These are phyloP conservation scores for Unio delphinus DNA, from an alignment of 2,888 invertebrate genomes.

Conservation along the genomic window DNA sequence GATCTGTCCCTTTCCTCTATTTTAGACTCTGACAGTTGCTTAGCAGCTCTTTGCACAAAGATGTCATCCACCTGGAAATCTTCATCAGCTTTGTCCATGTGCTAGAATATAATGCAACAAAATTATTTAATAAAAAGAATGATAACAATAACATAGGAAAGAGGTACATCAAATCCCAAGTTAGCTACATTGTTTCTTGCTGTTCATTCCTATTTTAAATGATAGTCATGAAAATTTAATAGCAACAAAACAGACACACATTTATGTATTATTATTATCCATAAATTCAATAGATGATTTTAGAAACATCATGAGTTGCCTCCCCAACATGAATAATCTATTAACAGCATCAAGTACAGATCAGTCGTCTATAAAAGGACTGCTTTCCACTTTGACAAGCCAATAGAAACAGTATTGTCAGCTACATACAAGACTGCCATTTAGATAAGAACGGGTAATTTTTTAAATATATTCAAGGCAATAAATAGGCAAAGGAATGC, in stretches of 20 bases:
- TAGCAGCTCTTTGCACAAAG: conserved; percentile 84
- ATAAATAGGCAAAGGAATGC: no score
- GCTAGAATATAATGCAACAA: conserved; percentile 12
- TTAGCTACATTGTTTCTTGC: background rate
- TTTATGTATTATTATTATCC: no score
- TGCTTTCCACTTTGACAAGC: no score
- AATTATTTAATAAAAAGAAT: background rate
- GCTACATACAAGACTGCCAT: no score
- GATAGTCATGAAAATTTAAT: background rate
- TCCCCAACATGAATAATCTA: no score
- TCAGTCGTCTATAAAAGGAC: no score
- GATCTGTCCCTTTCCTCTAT: conserved; percentile 57
- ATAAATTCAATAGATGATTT: no score
- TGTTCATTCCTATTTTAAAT: background rate
- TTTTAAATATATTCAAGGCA: no score
- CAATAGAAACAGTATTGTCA: no score
- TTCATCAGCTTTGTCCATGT: conserved; percentile 65
- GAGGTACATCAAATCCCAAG: background rate
- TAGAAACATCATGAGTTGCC: no score
- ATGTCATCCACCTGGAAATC: conserved; percentile 86
- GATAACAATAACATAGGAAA: background rate
- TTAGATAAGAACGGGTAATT: no score
- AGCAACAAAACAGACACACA: background rate
- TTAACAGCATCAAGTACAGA: no score
- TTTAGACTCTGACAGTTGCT: conserved; percentile 76